Evolutionary conservation across 2,797 vertebrate genomes (phyloP).

Genomic region (Peromyscus eremicus): DNA sequence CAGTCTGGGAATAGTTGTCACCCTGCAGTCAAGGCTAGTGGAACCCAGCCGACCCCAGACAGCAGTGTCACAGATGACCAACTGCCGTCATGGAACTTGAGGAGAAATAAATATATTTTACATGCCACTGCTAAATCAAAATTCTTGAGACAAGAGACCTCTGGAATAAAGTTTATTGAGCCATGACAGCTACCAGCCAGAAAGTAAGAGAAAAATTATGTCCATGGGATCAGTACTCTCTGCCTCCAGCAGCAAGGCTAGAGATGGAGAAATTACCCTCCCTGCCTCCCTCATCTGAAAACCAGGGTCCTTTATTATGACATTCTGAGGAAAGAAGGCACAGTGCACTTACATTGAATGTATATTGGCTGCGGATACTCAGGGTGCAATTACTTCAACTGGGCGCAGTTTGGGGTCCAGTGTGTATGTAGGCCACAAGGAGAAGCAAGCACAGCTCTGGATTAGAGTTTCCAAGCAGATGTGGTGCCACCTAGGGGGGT

Average conservation of each 20-base stretch:
- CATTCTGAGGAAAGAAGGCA: not conserved
- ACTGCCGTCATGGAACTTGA: not conserved
- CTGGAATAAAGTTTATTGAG: not conserved
- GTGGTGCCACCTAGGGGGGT: not conserved
- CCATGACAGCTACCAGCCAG: not conserved
- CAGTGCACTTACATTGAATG: not conserved
- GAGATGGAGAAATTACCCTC: not conserved
- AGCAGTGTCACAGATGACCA: not conserved
- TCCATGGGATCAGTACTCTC: not conserved
- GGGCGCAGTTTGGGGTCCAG: not conserved
- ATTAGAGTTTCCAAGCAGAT: not conserved
- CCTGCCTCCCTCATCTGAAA: not conserved
- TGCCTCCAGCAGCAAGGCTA: not conserved
- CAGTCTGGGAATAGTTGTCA: not conserved
- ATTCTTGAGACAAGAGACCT: not conserved
- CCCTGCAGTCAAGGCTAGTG: not conserved
- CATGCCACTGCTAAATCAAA: not conserved
- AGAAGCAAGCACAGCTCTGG: not conserved
- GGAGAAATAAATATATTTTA: slow-evolving; percentile 48
- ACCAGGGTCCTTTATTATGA: not conserved
- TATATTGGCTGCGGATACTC: not conserved
- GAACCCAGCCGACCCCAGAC: not conserved
- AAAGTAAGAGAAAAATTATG: not conserved
- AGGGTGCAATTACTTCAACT: not conserved
- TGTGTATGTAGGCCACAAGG: too few species aligned